Percentiles rank a stretch among this genome's conserved stretches.
phyloP scores from a whole-genome alignment of 2,888 invertebrate species.

The Agelastica alni region DNA sequence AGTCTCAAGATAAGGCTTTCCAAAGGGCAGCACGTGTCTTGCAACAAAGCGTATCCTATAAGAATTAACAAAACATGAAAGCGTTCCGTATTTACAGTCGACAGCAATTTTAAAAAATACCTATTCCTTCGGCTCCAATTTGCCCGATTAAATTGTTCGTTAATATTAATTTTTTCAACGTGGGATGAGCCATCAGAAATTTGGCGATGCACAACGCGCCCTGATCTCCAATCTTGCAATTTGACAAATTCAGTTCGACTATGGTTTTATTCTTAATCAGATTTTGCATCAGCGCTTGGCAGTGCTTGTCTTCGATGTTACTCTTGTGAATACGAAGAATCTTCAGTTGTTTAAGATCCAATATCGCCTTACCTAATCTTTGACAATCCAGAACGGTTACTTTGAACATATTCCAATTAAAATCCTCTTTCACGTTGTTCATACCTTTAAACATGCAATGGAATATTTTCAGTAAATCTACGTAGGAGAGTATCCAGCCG shows the following conservation, averaged over 20 bases:
- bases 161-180: conserved; percentile 59
- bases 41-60: conserved; percentile 44
- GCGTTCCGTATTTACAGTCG: too few species aligned
- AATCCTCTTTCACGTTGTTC: conserved; percentile 60
- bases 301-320: conserved; percentile 63
- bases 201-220: conserved; percentile 69
- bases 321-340: conserved; percentile 65
- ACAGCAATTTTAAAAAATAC: too few species aligned
- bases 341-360: conserved; percentile 56
- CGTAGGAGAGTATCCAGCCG: too few species aligned
- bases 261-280: conserved; percentile 50
- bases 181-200: conserved; percentile 58
- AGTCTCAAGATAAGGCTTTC: conserved; percentile 61
- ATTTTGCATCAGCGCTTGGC: conserved; percentile 61
- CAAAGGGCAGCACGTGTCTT: conserved; percentile 43
- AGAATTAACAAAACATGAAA: too few species aligned
- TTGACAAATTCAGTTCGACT: conserved; percentile 67
- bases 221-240: conserved; percentile 66
- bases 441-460: conserved; percentile 42
- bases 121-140: conserved; percentile 50
- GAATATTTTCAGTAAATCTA: too few species aligned
- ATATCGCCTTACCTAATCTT: conserved; percentile 58
- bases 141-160: conserved; percentile 53
- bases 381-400: conserved; percentile 64
- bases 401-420: conserved; percentile 65